Evolutionary conservation across 1,140 invertebrate genomes (phyloP), one percentile per base, ranked within the genome.

Genomic region (Gonatopus flavifemur): DNA sequence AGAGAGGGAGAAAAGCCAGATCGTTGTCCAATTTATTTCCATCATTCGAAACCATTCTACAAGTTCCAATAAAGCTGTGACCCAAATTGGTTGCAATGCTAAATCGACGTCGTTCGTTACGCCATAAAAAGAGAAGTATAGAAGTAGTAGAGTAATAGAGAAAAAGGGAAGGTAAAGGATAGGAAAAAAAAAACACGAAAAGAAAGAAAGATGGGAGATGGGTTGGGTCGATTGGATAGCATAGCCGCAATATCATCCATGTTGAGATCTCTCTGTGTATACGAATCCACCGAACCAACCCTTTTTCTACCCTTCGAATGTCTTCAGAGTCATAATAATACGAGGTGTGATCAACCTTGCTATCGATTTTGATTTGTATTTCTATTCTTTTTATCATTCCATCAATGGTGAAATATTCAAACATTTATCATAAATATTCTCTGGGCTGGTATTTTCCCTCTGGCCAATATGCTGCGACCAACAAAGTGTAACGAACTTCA

Each of bases 31-130:
- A 59, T 61, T 59, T 53, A 43, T 61, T 61, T 59, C n/a, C n/a
- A n/a, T n/a, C 55, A 58, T 57, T 57, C 50, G 50, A 53, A 50
- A 62, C 43, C 50, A 49, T 40, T 49, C 54, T 47, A 39, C 38
- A 44, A 44, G 32, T 50, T 59, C 49, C 55, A 63, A 67, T 64
- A 64, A 70, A 69, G 54, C 59, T 61, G 30, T 66, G 66, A 69
- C 65, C 64, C 44, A 64, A 69, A 70, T 70, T 67, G 52, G 49
- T 33, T 21, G n/a, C 51, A 39, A 67, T 57, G 55, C 22, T 58
- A 61, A 61, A 62, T 58, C 52, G 63, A 58, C 49, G 48, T 36
- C 37, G 51, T 57, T 51, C 48, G 42, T 52, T 40, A 51, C 43
- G 16, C 22, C 32, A 48, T n/a, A n/a, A n/a, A n/a, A n/a, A 22